phyloP scores from a whole-genome alignment of 2,113 vertebrate genomes.

The Climacteris rufus region DNA sequence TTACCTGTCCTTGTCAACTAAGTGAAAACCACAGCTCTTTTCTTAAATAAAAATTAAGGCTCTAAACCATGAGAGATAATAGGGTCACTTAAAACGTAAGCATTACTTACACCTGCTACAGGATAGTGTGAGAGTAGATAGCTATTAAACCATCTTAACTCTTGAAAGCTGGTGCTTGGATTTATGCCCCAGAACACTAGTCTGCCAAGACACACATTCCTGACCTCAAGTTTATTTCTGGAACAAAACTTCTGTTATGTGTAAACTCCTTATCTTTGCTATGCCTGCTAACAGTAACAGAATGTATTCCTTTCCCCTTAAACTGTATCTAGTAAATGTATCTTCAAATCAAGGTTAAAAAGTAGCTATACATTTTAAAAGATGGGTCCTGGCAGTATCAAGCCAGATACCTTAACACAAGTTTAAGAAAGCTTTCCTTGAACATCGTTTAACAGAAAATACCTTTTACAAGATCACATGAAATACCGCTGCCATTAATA shows the following conservation, averaged over 20 bases:
- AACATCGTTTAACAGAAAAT: not conserved
- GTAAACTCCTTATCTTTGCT: not conserved
- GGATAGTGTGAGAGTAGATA: not conserved
- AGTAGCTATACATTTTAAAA: not conserved
- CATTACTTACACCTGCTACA: not conserved
- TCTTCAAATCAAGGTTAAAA: not conserved
- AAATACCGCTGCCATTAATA: not conserved
- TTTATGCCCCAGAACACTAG: not conserved
- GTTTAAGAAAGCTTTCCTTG: not conserved
- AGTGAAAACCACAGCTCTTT: not conserved
- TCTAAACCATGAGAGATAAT: not conserved
- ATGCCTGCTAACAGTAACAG: not conserved
- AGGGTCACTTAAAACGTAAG: conserved; percentile 4
- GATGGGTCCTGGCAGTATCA: not conserved
- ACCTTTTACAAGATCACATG: not conserved
- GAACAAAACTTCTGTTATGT: not conserved
- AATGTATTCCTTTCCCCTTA: not conserved
- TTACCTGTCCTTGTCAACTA: not conserved
- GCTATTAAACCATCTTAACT: conserved; percentile 4
- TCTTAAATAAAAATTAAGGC: not conserved
- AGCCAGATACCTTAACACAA: not conserved
- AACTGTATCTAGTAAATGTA: not conserved
- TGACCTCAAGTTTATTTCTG: not conserved
- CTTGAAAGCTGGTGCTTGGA: not conserved
- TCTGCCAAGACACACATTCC: not conserved